Percentiles rank a stretch among this genome's conserved stretches.
phyloP scores from a whole-genome alignment of 2,797 vertebrate species.

The Petrocephalus schoutedeni region DNA sequence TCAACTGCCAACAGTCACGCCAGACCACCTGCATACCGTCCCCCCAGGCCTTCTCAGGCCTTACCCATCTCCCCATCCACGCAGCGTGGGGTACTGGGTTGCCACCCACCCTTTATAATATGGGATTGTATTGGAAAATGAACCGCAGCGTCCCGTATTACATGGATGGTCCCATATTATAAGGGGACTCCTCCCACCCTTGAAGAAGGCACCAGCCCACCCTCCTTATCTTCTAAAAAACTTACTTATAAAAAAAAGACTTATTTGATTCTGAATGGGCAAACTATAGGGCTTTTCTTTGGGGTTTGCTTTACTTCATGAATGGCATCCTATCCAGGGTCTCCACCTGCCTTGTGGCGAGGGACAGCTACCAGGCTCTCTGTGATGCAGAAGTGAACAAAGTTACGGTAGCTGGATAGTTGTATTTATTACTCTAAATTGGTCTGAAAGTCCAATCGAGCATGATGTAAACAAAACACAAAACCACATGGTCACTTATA shows the following conservation, averaged over 20 bases:
- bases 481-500: slow-evolving; percentile 23
- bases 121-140: neutral
- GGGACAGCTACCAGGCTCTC: neutral
- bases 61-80: neutral
- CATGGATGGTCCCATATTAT: neutral
- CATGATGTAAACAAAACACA: neutral
- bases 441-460: neutral
- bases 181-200: neutral
- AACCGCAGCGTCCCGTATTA: neutral
- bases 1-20: slow-evolving; percentile 33
- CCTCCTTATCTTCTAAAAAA: neutral
- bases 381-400: neutral
- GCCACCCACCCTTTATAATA: neutral
- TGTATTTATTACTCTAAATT: neutral
- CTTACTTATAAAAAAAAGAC: neutral
- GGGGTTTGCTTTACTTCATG: neutral
- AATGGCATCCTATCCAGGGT: neutral
- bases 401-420: neutral
- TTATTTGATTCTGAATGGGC: neutral
- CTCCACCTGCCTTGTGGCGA: neutral
- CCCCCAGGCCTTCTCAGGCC: neutral
- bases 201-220: neutral
- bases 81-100: neutral
- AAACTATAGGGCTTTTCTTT: neutral
- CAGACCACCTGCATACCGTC: slow-evolving; percentile 25